Conservation (phyloP, 2,113 vertebrate species). For the Zosterops japonicus region DNA sequence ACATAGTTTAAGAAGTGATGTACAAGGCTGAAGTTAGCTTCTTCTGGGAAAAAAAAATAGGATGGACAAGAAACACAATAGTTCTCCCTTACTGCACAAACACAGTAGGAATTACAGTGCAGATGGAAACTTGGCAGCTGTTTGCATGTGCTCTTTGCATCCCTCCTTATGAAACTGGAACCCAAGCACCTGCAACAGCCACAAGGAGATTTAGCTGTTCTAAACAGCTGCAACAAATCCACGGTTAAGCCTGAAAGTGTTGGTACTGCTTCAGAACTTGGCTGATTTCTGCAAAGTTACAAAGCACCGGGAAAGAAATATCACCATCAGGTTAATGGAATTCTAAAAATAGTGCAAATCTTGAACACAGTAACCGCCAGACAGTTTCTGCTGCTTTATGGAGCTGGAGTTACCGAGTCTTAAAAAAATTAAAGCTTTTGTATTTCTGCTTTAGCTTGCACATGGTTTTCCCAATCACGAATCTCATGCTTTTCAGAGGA, state of each 20-base stretch:
- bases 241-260: neutral
- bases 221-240: neutral
- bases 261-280: neutral
- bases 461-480: rapidly evolving
- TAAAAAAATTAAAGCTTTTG: neutral
- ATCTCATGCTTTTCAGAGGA: neutral
- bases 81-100: neutral
- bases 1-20: neutral
- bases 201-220: neutral
- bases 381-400: neutral
- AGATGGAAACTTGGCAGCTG: neutral
- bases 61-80: neutral
- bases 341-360: neutral
- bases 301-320: neutral
- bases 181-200: neutral
- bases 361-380: neutral
- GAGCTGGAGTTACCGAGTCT: neutral
- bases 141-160: neutral
- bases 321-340: neutral
- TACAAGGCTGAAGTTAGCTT: neutral
- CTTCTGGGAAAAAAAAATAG: neutral
- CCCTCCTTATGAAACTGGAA: neutral
- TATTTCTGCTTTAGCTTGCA: neutral
- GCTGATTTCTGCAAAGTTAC: neutral
- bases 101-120: neutral